Percentiles rank a stretch among this genome's conserved stretches.
Conservation (phyloP, 2,888 invertebrate species). For the Tenthredo notha region DNA sequence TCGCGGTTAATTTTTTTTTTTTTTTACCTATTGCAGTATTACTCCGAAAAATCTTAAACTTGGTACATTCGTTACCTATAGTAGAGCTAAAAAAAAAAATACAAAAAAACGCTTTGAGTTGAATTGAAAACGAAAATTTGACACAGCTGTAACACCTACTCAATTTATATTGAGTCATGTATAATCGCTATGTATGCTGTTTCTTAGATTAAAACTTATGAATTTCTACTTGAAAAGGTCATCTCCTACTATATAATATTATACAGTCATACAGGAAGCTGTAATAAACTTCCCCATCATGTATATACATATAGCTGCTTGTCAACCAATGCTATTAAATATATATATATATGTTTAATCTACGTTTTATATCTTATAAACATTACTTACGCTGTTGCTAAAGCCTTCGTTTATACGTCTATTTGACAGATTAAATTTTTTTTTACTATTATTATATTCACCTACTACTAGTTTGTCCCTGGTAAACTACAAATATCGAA, state of each 20-base stretch:
- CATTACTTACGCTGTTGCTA: background rate
- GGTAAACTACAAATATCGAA: background rate
- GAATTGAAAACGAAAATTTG: too few relatives aligned
- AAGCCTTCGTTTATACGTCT: background rate
- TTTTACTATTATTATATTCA: background rate
- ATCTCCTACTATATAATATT: background rate
- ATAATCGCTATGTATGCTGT: too few relatives aligned
- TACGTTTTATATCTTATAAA: slow-evolving; percentile 10
- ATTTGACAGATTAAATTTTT: background rate
- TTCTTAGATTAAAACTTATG: background rate
- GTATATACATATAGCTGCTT: background rate
- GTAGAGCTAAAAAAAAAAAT: too few relatives aligned
- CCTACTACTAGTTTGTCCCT: background rate
- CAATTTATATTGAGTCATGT: too few relatives aligned
- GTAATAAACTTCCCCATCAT: background rate
- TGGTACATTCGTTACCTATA: too few relatives aligned
- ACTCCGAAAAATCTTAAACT: too few relatives aligned
- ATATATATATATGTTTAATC: background rate
- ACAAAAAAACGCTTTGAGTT: too few relatives aligned
- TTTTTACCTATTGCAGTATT: too few relatives aligned
- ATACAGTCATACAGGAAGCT: background rate
- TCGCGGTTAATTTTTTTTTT: too few relatives aligned
- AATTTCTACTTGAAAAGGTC: background rate
- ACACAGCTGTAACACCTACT: too few relatives aligned
- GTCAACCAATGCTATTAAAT: background rate